phyloP scores from a whole-genome alignment of 2,888 invertebrate genomes.

The Plebejus melissa region DNA sequence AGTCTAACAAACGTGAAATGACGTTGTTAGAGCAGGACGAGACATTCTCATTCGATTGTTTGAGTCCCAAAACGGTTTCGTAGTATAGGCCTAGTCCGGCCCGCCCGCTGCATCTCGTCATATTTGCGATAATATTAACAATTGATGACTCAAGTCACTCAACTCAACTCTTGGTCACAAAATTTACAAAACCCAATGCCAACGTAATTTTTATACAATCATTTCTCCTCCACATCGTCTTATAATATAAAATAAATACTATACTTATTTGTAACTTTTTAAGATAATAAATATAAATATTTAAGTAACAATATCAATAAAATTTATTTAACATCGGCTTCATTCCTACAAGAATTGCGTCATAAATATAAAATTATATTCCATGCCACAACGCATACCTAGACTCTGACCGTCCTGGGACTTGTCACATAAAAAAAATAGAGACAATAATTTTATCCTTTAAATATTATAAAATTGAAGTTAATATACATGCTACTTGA shows the following conservation, averaged over 20 bases:
- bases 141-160: neutral
- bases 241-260: conserved; percentile 23
- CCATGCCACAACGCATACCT: neutral
- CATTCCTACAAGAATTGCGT: neutral
- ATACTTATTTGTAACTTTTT: conserved; percentile 17
- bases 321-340: conserved; percentile 17
- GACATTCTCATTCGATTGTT: too few species aligned
- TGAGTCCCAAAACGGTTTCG: too few species aligned
- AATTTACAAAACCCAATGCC: neutral
- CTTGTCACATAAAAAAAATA: neutral
- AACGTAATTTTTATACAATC: conserved; percentile 1
- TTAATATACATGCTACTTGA: neutral
- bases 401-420: neutral
- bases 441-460: neutral
- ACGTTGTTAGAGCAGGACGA: too few species aligned
- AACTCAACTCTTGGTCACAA: neutral
- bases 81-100: neutral
- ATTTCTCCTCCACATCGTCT: neutral
- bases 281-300: conserved; percentile 15
- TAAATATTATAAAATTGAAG: neutral
- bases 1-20: too few species aligned
- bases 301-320: conserved; percentile 22
- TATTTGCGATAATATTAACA: neutral
- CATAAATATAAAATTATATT: neutral
- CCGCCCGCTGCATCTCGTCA: neutral